Evolutionary conservation across 2,113 vertebrate genomes (phyloP), one percentile per base, ranked within the genome.

Genomic region (Pyxicephalus adspersus): DNA sequence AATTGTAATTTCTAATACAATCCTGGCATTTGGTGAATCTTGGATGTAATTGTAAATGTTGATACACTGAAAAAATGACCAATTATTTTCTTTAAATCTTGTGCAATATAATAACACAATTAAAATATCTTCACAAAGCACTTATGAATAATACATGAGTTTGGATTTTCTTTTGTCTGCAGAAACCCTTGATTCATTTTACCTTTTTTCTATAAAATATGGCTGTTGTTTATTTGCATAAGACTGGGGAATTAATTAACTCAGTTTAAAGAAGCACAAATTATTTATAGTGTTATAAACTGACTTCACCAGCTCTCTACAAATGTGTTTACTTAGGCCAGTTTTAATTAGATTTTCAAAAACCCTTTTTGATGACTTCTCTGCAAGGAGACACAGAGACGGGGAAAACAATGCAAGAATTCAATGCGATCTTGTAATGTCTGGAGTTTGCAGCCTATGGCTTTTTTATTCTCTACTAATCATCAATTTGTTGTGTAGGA

Each of bases 261-360:
- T 55, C 13, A 23, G 54, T 67, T 78, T 78, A 57, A 66, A 78
- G 45, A 78, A 54, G 50, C 45, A 66, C 22, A 66, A 66, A 77
- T 29, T 28, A 77, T 78, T 78, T 78, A 78, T 66, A 28, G 28
- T 66, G 66, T 66, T 78, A 16, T 66, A 77, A 77, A 77, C 11
- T 77, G 63, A 66, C 45, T 66, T 55, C 23, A 77, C 63, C 54
- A 77, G 28, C 20, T 25, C 28, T 77, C 20, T 55, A 66, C 26
- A 77, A 77, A 64, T 23, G 65, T 67, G 66, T 66, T 57, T 78
- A 78, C 66, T 78, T 78, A 31, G 76, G 76, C 16, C 55, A n/a
- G n/a, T 67, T 66, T 78, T 78, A 78, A 78, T 78, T 78, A 78
- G 20, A 57, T 66, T 78, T 78, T 66, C 38, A 78, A 57, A 78